phyloP scores from a whole-genome alignment of 2,113 vertebrate genomes.

The Monarcha castaneiventris region DNA sequence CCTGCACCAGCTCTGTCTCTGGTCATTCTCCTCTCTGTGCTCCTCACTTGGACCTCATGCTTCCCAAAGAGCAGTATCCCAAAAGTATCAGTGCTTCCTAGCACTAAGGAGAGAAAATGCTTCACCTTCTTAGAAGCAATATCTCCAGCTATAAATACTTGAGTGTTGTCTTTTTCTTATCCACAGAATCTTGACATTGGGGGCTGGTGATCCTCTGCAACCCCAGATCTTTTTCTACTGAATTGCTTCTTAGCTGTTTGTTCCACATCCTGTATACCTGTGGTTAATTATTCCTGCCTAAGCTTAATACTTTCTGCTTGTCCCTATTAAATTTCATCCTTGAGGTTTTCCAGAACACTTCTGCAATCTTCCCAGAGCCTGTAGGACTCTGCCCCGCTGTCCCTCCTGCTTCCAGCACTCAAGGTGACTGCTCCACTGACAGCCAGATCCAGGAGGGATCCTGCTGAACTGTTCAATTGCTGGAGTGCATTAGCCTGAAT shows the following conservation, averaged over 20 bases:
- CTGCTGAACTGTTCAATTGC: neutral
- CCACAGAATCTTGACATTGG: conserved; percentile 23
- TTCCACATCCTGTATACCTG: conserved; percentile 30
- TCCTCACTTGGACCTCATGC: neutral
- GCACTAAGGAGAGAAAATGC: neutral
- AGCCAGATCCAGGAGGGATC: neutral
- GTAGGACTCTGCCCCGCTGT: rapidly evolving
- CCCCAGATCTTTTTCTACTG: conserved; percentile 44
- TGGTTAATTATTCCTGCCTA: conserved; percentile 65
- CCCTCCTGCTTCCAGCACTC: neutral
- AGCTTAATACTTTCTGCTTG: conserved; percentile 51
- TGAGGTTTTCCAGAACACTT: conserved; percentile 34
- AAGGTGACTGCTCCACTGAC: neutral
- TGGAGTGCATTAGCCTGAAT: neutral
- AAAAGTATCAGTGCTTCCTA: neutral
- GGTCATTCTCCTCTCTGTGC: neutral
- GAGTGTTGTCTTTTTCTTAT: neutral
- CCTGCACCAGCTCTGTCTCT: neutral
- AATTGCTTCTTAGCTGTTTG: conserved; percentile 34
- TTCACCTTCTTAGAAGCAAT: neutral
- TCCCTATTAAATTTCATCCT: conserved; percentile 53
- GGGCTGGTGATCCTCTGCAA: neutral
- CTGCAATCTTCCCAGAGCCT: conserved; percentile 19
- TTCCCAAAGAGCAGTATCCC: neutral
- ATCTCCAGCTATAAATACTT: neutral